Evolutionary conservation across 2,113 vertebrate species (phyloP), one percentile per base, ranked within the genome.

Genomic region (Hystrix cristata): DNA sequence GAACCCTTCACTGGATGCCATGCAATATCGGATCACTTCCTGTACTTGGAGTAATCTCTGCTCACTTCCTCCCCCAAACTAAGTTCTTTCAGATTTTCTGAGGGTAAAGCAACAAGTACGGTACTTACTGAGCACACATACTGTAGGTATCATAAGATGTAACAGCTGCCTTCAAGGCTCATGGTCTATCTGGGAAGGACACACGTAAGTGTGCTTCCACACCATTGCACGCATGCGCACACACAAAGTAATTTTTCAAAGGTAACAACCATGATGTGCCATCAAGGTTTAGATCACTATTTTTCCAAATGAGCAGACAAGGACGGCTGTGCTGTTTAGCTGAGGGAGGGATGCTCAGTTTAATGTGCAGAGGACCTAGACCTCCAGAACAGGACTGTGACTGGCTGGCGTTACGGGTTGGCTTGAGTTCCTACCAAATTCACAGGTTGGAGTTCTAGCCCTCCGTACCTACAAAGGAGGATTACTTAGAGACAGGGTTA

Each of bases 51-150:
- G 48, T 90, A 38, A 59, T 69, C 38, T 94, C 71, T 76, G 55
- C 9, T n/a, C 7, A 55, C 43, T 82, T 25, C 25, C 19, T 16
- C 48, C 21, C 29, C 76, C 71, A 83, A 84, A 83, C 18, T 72
- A 81, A 90, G 80, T 18, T 79, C 27, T 91, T 5, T 91, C 38
- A 34, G 79, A 46, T 60, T 85, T 97, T 87, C 74, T 69, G 48
- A 92, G 62, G n/a, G 90, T 65, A 92, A 78, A 76, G 69, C 43
- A 76, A 67, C 19, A 76, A 27, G 60, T 92, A 16, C 13, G 51
- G 13, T 7, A 59, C 60, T 79, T 64, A 34, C 23, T 82, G 71
- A 93, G 43, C n/a, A 43, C 31, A 18, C 51, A 23, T 51, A 59
- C 34, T 34, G 25, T 34, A 65, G 34, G 38, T 16, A 27, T 19